phyloP scores from a whole-genome alignment of 1,140 invertebrate genomes.

The Zaprionus camerounensis region DNA sequence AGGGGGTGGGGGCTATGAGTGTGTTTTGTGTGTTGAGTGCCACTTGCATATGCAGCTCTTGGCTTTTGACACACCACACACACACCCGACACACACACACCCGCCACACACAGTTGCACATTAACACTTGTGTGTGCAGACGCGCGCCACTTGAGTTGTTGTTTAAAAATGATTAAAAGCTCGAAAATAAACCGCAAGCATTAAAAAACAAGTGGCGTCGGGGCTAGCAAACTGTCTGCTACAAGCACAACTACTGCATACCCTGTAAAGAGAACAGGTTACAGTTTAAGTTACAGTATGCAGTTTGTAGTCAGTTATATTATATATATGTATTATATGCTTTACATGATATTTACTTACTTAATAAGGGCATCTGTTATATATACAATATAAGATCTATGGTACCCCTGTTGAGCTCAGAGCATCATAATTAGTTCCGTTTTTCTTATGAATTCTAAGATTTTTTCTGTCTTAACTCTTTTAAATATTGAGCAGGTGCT shows the following conservation, averaged over 20 bases:
- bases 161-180: conserved; percentile 68
- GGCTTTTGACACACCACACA: conserved; percentile 41
- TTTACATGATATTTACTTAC: too few species aligned
- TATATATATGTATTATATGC: too few species aligned
- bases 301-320: too few species aligned
- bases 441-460: too few species aligned
- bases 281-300: too few species aligned
- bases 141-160: conserved; percentile 58
- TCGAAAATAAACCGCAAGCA: conserved; percentile 40
- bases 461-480: too few species aligned
- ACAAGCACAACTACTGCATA: conserved; percentile 2
- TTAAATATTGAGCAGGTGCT: too few species aligned
- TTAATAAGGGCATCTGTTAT: too few species aligned
- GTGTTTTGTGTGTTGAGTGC: conserved; percentile 53
- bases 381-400: too few species aligned
- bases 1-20: conserved; percentile 7
- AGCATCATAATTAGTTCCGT: too few species aligned
- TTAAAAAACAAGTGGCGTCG: conserved; percentile 21
- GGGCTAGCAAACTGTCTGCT: too few species aligned
- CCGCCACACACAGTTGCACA: conserved; percentile 10
- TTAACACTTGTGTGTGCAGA: conserved; percentile 38
- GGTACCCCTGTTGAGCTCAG: too few species aligned
- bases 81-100: conserved; percentile 2
- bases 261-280: neutral
- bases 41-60: conserved; percentile 52